Evolutionary conservation across 2,888 invertebrate species (phyloP), one percentile per base, ranked within the genome.

Genomic region (Scaptodrosophila latifasciaeformis): DNA sequence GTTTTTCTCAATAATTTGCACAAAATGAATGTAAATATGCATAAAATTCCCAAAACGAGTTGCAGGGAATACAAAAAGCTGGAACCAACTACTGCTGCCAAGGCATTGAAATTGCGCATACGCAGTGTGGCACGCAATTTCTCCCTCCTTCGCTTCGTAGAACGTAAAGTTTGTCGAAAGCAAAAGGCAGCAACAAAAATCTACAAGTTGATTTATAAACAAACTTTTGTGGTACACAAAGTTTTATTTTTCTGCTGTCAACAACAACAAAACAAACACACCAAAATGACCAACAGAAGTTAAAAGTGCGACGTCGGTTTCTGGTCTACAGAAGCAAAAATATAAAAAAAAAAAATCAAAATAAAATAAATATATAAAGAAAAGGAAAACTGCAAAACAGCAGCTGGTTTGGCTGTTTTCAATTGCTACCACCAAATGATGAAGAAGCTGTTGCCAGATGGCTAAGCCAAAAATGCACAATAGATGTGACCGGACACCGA

Each of bases 1-100:
- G 75, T 70, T 70, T n/a, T 65, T 50, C 62, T 50, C 60, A 66
- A 75, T 68, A 68, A 71, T 75, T 62, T 68, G 57, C 56, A 56
- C 49, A 52, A 70, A 67, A 66, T 66, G 44, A 70, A 78, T 65
- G 68, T 59, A 67, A 65, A 69, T 60, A 62, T 56, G 43, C 49
- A 13, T 27, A 47, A 62, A 57, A 49, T 68, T 49, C 59, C 59
- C 9, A 29, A 51, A 40, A 21, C 7, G 7, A 24, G 24, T 24
- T 24, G 24, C 4, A 40, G 21, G 19, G 24, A 40, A 21, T 21
- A 31, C 3, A 12, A 19, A 40, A 18, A 10, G 19, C 24, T n/a
- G 10, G 12, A 21, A 21, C 21, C 40, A 40, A 21, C n/a, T n/a
- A 21, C n/a, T n/a, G 40, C 40, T 40, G 40, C 19, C 40, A 12